Evolutionary conservation across 2,797 vertebrate species (phyloP).

Genomic region (Karalla daura): DNA sequence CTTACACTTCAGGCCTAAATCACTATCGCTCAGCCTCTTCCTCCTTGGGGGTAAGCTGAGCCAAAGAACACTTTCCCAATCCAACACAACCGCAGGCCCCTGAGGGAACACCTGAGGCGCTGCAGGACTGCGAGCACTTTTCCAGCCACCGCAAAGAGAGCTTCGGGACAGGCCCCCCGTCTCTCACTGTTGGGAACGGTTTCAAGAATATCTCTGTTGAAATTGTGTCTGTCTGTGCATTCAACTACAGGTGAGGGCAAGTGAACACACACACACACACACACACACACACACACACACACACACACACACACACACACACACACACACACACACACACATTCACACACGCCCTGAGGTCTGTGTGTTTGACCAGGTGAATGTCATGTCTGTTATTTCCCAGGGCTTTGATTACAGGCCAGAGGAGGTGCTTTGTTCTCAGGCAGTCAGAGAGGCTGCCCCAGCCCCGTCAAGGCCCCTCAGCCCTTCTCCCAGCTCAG

Average conservation of each 20-base stretch:
- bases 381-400: conserved; percentile 79
- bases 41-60: conserved; percentile 42
- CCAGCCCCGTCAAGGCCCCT: conserved; percentile 56
- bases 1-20: conserved; percentile 46
- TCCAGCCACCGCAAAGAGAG: conserved; percentile 32
- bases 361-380: conserved; percentile 72
- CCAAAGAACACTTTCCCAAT: conserved; percentile 60
- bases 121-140: conserved; percentile 44
- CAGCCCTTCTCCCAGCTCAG: conserved; percentile 70
- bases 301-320: conserved; percentile 31
- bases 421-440: conserved; percentile 80
- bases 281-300: conserved; percentile 27
- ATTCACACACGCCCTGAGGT: conserved; percentile 29
- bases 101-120: conserved; percentile 63
- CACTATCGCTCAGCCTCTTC: conserved; percentile 35
- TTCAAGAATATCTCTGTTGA: conserved; percentile 28
- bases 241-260: conserved; percentile 47
- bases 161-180: conserved; percentile 28
- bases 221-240: neutral
- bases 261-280: conserved; percentile 15
- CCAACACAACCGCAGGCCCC: conserved; percentile 54
- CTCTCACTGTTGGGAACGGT: conserved; percentile 21
- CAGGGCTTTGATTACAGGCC: conserved; percentile 84
- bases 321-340: conserved; percentile 30
- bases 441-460: conserved; percentile 70